Percentiles rank a stretch among this genome's conserved stretches.
These are phyloP conservation scores for Papilio aristodemus DNA, from an alignment of 1,140 invertebrate species.

Conservation along the genomic window DNA sequence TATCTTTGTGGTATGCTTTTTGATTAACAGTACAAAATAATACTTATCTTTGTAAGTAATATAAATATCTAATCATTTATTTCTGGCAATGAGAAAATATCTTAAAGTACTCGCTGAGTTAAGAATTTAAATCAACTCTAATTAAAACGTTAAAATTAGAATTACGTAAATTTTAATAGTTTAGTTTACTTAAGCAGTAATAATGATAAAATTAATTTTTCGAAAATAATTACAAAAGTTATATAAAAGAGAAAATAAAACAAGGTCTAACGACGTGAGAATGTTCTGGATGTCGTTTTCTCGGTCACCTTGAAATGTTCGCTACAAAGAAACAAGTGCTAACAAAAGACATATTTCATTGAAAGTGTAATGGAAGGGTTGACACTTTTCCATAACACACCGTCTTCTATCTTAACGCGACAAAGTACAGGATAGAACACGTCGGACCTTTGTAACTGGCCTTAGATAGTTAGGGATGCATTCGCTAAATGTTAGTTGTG, in stretches of 20 bases:
- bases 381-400: not conserved
- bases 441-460: constrained; percentile 4
- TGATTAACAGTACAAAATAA: too few species aligned
- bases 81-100: too few species aligned
- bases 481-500: constrained; percentile 33
- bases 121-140: too few species aligned
- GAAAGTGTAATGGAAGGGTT: constrained; percentile 14
- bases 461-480: not conserved
- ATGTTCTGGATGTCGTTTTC: constrained; percentile 2
- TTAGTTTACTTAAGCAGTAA: too few species aligned
- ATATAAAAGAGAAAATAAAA: not conserved
- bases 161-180: too few species aligned
- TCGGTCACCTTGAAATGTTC: not conserved
- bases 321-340: constrained; percentile 17
- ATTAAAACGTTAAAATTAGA: too few species aligned
- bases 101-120: too few species aligned
- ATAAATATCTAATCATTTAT: too few species aligned
- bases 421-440: not conserved
- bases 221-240: too few species aligned
- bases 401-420: not conserved
- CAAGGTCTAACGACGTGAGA: not conserved
- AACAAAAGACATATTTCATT: constrained; percentile 2
- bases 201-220: too few species aligned
- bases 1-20: too few species aligned
- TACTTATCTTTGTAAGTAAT: too few species aligned